Base-by-base conservation (phyloP, 1,140 invertebrate species). In the Anastrepha obliqua region DNA sequence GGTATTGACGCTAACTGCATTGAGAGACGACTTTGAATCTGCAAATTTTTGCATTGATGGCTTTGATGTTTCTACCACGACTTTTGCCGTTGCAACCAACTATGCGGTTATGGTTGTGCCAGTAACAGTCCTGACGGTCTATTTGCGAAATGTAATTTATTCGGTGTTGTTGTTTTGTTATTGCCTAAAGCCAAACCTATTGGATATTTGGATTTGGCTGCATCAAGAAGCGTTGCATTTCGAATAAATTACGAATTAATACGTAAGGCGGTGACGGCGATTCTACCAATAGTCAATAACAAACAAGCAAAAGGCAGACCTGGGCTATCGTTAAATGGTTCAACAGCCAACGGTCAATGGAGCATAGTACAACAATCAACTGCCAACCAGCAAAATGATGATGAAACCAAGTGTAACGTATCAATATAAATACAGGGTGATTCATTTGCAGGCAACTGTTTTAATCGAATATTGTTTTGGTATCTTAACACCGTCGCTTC, bases 291-390 rank as follows among this genome's bases (percentile, higher is more conserved):
- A 44, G 67, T 74, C 39, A 74, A 47, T 42, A 44, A 15, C 67
- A 39, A 44, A 74, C 67, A 74, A 74, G 67, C 67, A 74, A 74
- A 74, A 74, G 67, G 67, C 67, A 42, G 67, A 74, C 39, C 67
- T n/a, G 42, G 2, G 13, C 15, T 44, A 47, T 47, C 67, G 17
- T 74, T 44, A 15, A n/a, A 74, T 67, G 29, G 64, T 67, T 55
- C 64, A 67, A 29, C 39, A 9, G 64, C 64, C 64, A 39, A 29
- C 64, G 29, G 64, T 6, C 64, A 42, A 67, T 20, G 11, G 51
- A 55, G 29, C 13, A 67, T 15, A 11, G 29, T 13, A 20, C 4
- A 67, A 67, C 29, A 67, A 11, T 8, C n/a, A 29, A 8, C 62
- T 0, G 9, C 62, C 9, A 6, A 20, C n/a, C 29, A 29, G 29